These are phyloP conservation scores for Xyliphius kryptos DNA, from an alignment of 2,113 vertebrate species.

Conservation along the genomic window DNA sequence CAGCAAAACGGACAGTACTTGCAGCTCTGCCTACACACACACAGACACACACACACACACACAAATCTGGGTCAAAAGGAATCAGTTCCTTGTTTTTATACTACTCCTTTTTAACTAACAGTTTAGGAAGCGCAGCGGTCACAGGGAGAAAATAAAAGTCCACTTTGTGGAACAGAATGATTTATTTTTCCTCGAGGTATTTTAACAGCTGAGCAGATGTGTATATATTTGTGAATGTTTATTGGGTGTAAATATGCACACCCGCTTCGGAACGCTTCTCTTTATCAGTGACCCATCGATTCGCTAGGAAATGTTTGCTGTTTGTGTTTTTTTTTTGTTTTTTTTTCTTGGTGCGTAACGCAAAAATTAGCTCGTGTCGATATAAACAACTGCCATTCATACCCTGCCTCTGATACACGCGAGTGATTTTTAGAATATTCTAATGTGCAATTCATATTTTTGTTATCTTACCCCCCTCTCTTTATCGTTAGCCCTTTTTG, in stretches of 20 bases:
- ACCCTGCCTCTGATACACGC: conserved; percentile 17
- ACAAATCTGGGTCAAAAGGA: conserved; percentile 21
- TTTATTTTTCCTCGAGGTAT: conserved; percentile 20
- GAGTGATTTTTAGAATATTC: conserved; percentile 19
- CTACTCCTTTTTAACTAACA: conserved; percentile 40
- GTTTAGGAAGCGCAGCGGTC: conserved; percentile 26
- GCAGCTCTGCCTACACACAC: conserved; percentile 33
- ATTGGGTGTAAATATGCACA: conserved; percentile 17
- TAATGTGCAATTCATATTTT: conserved; percentile 6
- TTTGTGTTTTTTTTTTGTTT: background rate
- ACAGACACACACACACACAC: conserved; percentile 32
- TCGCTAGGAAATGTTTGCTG: conserved; percentile 21
- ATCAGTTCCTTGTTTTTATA: conserved; percentile 38
- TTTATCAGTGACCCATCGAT: conserved; percentile 19
- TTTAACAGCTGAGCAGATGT: conserved; percentile 38
- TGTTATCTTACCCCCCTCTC: background rate
- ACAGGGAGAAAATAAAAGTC: conserved; percentile 8
- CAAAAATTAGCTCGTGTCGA: conserved; percentile 8
- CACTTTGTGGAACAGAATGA: conserved; percentile 28
- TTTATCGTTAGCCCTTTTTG: conserved; percentile 2
- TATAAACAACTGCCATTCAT: conserved; percentile 25
- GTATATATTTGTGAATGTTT: conserved; percentile 40
- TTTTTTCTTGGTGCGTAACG: conserved; percentile 13
- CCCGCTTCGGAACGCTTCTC: conserved; percentile 20
- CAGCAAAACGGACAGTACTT: conserved; percentile 24